Evolutionary conservation across 2,888 invertebrate genomes (phyloP).

Genomic region (Anoplius nigerrimus): DNA sequence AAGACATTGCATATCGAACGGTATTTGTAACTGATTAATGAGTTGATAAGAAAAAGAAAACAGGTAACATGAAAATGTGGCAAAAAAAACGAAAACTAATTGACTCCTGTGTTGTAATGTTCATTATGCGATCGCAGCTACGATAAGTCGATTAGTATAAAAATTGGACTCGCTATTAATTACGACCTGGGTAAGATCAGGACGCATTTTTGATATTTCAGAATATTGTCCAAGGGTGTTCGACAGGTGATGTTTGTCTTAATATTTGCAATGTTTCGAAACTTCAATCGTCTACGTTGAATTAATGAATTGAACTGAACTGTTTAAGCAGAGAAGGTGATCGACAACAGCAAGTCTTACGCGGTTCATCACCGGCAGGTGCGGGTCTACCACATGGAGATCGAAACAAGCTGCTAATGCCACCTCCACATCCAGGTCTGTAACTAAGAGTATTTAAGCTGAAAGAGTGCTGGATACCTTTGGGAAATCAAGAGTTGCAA

Average conservation of each 20-base stretch:
- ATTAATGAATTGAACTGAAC: slow-evolving; percentile 70
- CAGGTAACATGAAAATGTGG: too few species aligned
- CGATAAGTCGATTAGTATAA: slow-evolving; percentile 31
- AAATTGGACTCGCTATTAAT: slow-evolving; percentile 50
- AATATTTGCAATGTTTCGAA: slow-evolving; percentile 51
- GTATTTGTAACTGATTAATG: too few species aligned
- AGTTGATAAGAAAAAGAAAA: too few species aligned
- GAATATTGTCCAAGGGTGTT: slow-evolving; percentile 57
- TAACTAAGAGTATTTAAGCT: slow-evolving; percentile 72
- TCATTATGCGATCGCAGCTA: slow-evolving; percentile 8
- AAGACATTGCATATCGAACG: too few species aligned
- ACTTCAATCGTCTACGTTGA: slow-evolving; percentile 42
- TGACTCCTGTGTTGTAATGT: slow-evolving; percentile 12
- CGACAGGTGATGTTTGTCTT: slow-evolving; percentile 60
- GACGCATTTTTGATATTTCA: slow-evolving; percentile 55
- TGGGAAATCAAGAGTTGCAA: slow-evolving; percentile 28
- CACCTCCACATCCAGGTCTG: slow-evolving; percentile 74
- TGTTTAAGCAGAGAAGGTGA: slow-evolving; percentile 74
- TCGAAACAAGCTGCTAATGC: slow-evolving; percentile 74
- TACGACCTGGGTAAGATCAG: slow-evolving; percentile 34
- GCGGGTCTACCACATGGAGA: slow-evolving; percentile 67
- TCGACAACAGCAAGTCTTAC: slow-evolving; percentile 69
- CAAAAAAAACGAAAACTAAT: not conserved
- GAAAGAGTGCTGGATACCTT: slow-evolving; percentile 65
- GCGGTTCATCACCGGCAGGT: slow-evolving; percentile 66